These are phyloP conservation scores for Anguilla anguilla DNA, from an alignment of 2,797 vertebrate species.

Conservation along the genomic window DNA sequence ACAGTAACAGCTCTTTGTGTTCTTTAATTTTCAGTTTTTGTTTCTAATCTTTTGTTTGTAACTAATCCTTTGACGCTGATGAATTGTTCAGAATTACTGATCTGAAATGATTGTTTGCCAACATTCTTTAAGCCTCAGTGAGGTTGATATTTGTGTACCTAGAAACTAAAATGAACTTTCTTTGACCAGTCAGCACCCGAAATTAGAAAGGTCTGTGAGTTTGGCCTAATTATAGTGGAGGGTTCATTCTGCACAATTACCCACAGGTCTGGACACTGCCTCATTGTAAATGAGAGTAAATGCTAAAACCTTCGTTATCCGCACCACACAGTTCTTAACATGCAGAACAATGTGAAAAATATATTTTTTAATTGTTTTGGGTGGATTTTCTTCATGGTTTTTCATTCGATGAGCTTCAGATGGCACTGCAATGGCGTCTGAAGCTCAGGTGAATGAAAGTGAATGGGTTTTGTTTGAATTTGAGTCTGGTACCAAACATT, in stretches of 20 bases:
- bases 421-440: not conserved
- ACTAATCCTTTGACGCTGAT: not conserved
- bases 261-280: not conserved
- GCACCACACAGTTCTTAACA: not conserved
- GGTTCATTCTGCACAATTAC: not conserved
- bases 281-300: not conserved
- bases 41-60: not conserved
- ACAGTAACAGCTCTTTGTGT: not conserved
- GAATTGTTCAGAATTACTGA: not conserved
- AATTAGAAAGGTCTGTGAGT: not conserved
- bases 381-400: not conserved
- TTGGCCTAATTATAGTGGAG: conserved; percentile 8
- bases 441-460: not conserved
- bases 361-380: not conserved
- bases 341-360: not conserved
- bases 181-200: not conserved
- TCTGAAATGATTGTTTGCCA: conserved; percentile 5
- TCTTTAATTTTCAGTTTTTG: not conserved
- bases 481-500: not conserved
- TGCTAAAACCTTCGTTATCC: not conserved
- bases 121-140: conserved; percentile 13
- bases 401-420: not conserved
- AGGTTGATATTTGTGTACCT: not conserved
- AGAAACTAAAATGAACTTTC: not conserved
- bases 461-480: not conserved